Evolutionary conservation across 2,797 vertebrate species (phyloP).

Genomic region (Syngnathus acus): DNA sequence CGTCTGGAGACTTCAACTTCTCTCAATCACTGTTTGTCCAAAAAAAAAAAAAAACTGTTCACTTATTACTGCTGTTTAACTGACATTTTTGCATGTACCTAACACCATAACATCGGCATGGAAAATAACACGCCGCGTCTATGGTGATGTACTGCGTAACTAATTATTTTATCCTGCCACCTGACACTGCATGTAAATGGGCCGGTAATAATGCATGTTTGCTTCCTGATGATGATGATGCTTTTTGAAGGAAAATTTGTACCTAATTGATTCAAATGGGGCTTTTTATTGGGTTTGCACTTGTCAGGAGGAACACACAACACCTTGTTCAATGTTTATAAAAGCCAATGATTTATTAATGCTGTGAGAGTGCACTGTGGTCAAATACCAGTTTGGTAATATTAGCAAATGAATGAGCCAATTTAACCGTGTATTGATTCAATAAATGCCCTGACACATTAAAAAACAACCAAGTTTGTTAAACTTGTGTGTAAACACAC

Average conservation of each 20-base stretch:
- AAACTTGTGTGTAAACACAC: too few species aligned
- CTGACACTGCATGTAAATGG: neutral
- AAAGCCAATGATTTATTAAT: neutral
- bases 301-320: neutral
- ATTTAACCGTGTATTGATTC: slow-evolving; percentile 30
- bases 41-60: too few species aligned
- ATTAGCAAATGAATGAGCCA: slow-evolving; percentile 22
- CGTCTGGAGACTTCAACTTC: too few species aligned
- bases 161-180: neutral
- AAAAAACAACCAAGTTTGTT: slow-evolving; percentile 12
- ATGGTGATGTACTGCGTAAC: neutral
- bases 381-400: neutral
- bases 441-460: slow-evolving; percentile 23
- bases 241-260: neutral
- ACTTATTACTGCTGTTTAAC: too few species aligned
- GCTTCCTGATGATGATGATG: neutral
- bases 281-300: neutral
- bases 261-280: neutral
- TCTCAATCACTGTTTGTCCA: too few species aligned
- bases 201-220: neutral
- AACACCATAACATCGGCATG: too few species aligned
- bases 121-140: neutral
- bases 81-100: too few species aligned
- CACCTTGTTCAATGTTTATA: neutral
- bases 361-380: neutral